Evolutionary conservation across 2,113 vertebrate genomes (phyloP), one percentile per base, ranked within the genome.

Genomic region (Macquaria ambigua): DNA sequence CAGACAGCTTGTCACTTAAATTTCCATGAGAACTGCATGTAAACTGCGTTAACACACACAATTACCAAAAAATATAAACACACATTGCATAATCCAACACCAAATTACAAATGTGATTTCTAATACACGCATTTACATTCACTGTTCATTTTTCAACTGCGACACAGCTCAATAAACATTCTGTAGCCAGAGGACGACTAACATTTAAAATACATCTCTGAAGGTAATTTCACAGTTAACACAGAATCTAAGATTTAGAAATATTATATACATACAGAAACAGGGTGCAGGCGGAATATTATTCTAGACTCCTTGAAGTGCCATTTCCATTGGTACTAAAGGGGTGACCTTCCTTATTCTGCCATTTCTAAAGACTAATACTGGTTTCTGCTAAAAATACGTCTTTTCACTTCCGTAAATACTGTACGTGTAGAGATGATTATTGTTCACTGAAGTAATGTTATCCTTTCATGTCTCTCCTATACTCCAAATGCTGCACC

Each of bases 171-270:
- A 34, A 25, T 66, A 43, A 48, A 73, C 55, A 50, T 39, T 69
- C 18, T 68, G 20, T 28, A 70, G 70, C 43, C 56, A 81, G 18
- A 64, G 52, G 48, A 76, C 25, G 67, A 21, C 23, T 31, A 58
- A 83, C 39, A 64, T 73, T 79, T 15, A 87, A 72, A 77, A 66
- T 50, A 79, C 23, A 76, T 71, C 18, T 79, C 23, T 66, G 25
- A n/a, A 31, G 46, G 23, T 73, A 64, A 28, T 62, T 71, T 85
- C 75, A 82, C 41, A 66, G 39, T 48, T 61, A 50, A 63, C 77
- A 84, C 37, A 72, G 34, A 34, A 62, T 37, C 15, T 43, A 31
- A 72, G 41, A 46, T 68, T 55, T 53, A 6, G 1, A 72, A 78
- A 56, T 66, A 64, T 56, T 16, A 11, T 43, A 61, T 21, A 69